phyloP scores from a whole-genome alignment of 2,888 invertebrate species.

The Herminia tarsipennalis region DNA sequence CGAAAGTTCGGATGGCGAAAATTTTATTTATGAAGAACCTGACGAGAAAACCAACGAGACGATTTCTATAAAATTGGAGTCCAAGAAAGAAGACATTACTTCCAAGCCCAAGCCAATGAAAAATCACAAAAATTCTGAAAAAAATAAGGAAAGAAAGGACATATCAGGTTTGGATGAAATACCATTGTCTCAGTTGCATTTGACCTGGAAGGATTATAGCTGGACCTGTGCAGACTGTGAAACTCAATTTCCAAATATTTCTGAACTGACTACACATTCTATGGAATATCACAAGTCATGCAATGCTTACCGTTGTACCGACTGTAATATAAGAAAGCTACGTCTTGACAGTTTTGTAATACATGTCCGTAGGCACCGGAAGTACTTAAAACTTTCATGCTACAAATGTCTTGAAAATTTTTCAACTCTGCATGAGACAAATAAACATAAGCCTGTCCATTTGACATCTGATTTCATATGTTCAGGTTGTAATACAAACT shows the following conservation, averaged over 20 bases:
- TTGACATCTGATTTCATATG: slow-evolving; percentile 52
- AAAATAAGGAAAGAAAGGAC: slow-evolving; percentile 10
- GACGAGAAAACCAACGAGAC: slow-evolving; percentile 24
- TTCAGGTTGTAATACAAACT: slow-evolving; percentile 61
- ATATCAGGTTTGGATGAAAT: slow-evolving; percentile 35
- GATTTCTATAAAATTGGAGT: slow-evolving; percentile 36
- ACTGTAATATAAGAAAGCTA: slow-evolving; percentile 78
- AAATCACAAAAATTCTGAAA: not conserved
- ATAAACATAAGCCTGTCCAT: slow-evolving; percentile 50
- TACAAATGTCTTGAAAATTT: slow-evolving; percentile 61
- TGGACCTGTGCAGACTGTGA: slow-evolving; percentile 71
- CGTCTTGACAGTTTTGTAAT: slow-evolving; percentile 58
- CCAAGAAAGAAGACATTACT: not conserved
- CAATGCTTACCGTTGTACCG: slow-evolving; percentile 87
- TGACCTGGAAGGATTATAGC: slow-evolving; percentile 64
- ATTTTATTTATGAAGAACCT: slow-evolving; percentile 2
- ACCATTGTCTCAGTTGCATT: slow-evolving; percentile 56
- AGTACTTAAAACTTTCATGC: slow-evolving; percentile 81
- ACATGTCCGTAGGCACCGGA: slow-evolving; percentile 87
- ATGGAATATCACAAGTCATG: slow-evolving; percentile 85
- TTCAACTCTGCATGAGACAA: slow-evolving; percentile 36
- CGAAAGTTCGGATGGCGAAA: slow-evolving; percentile 34
- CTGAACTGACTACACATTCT: slow-evolving; percentile 84
- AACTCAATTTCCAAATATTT: slow-evolving; percentile 56
- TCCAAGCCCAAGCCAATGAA: not conserved